Conservation (phyloP, 2,113 vertebrate species). For the Gambusia affinis region DNA sequence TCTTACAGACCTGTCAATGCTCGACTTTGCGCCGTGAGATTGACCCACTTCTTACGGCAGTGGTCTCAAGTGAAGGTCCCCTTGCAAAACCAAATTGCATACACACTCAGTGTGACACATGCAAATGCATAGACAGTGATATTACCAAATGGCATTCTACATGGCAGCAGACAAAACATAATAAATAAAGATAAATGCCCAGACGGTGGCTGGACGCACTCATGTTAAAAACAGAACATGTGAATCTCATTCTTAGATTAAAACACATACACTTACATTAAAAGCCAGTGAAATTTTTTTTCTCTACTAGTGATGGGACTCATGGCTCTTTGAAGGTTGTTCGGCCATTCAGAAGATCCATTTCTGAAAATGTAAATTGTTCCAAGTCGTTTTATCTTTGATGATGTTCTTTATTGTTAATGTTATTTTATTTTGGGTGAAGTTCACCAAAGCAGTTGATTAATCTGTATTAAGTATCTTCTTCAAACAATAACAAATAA, state of each 20-base stretch:
- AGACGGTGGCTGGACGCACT: background rate
- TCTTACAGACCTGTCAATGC: conserved; percentile 48
- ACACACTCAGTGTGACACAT: background rate
- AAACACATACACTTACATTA: background rate
- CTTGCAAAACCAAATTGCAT: conserved; percentile 10
- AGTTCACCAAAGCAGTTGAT: no score
- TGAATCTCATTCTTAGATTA: background rate
- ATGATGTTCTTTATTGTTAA: no score
- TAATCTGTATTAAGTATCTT: no score
- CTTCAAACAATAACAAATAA: no score
- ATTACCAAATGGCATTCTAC: conserved; percentile 31
- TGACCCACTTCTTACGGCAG: conserved; percentile 69
- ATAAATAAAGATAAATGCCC: no score
- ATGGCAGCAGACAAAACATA: conserved; percentile 8
- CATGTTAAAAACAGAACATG: background rate
- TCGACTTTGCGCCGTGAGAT: conserved; percentile 44
- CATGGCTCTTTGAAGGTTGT: no score
- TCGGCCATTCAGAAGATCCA: no score
- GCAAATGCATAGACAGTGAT: conserved; percentile 11
- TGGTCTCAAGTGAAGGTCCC: conserved; percentile 38
- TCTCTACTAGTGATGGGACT: no score
- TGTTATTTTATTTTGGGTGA: no score
- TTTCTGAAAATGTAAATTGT: no score
- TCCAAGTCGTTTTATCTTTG: no score
- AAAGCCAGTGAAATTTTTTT: background rate